Percentiles rank a stretch among this genome's conserved stretches.
phyloP scores from a whole-genome alignment of 1,140 invertebrate species.

The Carposina sasakii region DNA sequence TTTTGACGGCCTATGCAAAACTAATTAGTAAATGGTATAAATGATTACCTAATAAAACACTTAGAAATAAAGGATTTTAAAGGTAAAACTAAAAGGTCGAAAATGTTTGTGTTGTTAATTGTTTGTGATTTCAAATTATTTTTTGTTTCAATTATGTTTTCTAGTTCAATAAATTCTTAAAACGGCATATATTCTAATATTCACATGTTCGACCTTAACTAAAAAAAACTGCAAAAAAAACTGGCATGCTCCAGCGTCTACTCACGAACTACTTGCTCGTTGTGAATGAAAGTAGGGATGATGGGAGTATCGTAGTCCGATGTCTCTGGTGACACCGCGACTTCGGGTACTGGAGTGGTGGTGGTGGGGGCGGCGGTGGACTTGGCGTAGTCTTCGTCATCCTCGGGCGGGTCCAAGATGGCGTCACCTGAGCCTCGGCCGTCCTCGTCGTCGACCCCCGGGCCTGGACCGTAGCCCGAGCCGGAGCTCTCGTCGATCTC shows the following conservation, averaged over 20 bases:
- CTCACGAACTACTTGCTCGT: constrained; percentile 54
- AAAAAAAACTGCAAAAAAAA: constrained; percentile 53
- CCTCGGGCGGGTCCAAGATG: constrained; percentile 36
- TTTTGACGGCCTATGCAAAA: too few species aligned
- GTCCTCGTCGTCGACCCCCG: constrained; percentile 70
- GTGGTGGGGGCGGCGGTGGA: constrained; percentile 16
- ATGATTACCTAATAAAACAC: too few species aligned
- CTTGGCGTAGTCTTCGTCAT: constrained; percentile 61
- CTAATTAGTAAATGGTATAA: too few species aligned
- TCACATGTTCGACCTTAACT: constrained; percentile 4
- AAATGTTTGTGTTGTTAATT: too few species aligned
- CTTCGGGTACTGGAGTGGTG: constrained; percentile 7
- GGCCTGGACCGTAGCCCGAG: constrained; percentile 68
- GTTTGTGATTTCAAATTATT: too few species aligned
- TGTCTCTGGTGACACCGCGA: constrained; percentile 5
- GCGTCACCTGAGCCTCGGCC: constrained; percentile 62
- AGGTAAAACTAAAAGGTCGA: too few species aligned
- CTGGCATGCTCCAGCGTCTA: constrained; percentile 68
- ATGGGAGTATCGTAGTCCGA: not conserved
- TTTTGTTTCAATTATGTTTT: too few species aligned
- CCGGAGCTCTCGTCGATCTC: constrained; percentile 70
- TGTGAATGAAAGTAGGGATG: not conserved
- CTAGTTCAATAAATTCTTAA: too few species aligned
- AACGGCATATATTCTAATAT: too few species aligned
- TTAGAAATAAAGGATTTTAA: too few species aligned